phyloP scores from a whole-genome alignment of 2,888 invertebrate genomes.

The Philhelius pedissequus region DNA sequence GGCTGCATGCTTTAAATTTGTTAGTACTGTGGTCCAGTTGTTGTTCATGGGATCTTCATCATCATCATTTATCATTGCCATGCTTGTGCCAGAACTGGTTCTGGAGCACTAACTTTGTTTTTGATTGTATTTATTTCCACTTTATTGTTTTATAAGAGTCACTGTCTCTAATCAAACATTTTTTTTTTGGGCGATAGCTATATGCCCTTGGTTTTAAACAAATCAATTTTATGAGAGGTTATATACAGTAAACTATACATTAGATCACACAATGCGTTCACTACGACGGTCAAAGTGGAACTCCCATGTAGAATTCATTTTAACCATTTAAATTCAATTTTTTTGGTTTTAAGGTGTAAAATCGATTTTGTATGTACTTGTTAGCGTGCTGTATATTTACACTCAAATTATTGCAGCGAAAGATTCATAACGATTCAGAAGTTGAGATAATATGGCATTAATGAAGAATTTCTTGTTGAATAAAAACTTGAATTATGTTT shows the following conservation, averaged over 20 bases:
- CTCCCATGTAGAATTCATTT: no score
- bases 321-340: no score
- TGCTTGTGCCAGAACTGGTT: not conserved
- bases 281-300: not conserved
- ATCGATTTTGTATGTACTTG: no score
- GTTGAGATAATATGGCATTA: no score
- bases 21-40: not conserved
- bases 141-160: not conserved
- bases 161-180: not conserved
- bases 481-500: no score
- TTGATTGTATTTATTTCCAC: not conserved
- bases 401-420: no score
- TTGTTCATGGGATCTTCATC: no score
- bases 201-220: not conserved
- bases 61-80: not conserved
- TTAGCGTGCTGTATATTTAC: no score
- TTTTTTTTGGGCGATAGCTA: not conserved
- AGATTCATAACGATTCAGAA: no score
- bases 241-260: not conserved
- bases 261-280: not conserved
- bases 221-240: not conserved
- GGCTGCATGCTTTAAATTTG: not conserved
- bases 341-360: no score
- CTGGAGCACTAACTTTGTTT: not conserved
- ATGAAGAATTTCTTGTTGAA: no score